A percentile compares a stretch with the other conserved stretches of the same genome.
Conservation (phyloP, 2,797 vertebrate species). For the Diceros bicornis region DNA sequence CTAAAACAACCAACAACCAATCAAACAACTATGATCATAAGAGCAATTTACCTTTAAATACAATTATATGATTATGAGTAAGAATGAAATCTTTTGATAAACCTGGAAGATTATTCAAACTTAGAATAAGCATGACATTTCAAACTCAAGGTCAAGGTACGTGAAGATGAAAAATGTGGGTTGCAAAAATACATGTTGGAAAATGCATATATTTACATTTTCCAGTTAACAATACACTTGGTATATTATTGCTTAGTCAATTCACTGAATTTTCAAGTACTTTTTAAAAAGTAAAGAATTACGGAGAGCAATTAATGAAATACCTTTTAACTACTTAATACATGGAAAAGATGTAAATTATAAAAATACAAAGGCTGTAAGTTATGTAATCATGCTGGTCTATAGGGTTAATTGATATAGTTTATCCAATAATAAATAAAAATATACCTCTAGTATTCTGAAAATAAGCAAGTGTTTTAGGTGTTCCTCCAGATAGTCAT, state of each 20-base stretch:
- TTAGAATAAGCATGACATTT: slow-evolving; percentile 55
- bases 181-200: slow-evolving; percentile 47
- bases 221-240: slow-evolving; percentile 45
- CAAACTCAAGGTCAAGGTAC: slow-evolving; percentile 46
- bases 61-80: slow-evolving; percentile 45
- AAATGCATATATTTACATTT: slow-evolving; percentile 62
- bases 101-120: slow-evolving; percentile 30
- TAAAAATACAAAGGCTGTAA: slow-evolving; percentile 57
- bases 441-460: slow-evolving; percentile 35
- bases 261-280: slow-evolving; percentile 58
- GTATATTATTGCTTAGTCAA: slow-evolving; percentile 58
- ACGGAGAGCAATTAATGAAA: slow-evolving; percentile 49
- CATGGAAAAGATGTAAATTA: slow-evolving; percentile 39
- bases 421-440: slow-evolving; percentile 58
- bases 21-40: background rate
- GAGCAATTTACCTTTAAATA: slow-evolving; percentile 46
- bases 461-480: slow-evolving; percentile 84
- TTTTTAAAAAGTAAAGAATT: slow-evolving; percentile 61
- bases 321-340: slow-evolving; percentile 46
- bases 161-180: slow-evolving; percentile 60
- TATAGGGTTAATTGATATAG: slow-evolving; percentile 15
- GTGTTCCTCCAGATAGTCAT: slow-evolving; percentile 83
- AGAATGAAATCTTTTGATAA: slow-evolving; percentile 57
- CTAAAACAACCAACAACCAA: slow-evolving; percentile 38
- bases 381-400: slow-evolving; percentile 52